Evolutionary conservation across 2,113 vertebrate genomes (phyloP).

Genomic region (Neopipo cinnamomea): DNA sequence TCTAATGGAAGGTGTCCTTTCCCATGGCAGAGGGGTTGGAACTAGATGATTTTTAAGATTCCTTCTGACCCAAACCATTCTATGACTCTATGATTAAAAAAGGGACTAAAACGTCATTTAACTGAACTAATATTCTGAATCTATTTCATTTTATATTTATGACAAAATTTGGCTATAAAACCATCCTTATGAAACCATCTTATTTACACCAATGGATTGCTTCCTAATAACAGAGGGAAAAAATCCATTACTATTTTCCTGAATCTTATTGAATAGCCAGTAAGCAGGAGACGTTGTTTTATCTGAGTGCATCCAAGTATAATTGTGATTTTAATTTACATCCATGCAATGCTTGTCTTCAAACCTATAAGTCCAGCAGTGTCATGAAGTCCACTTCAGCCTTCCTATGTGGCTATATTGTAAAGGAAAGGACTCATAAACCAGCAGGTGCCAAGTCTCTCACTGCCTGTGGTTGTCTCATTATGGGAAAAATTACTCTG

Average conservation of each 20-base stretch:
- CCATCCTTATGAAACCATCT: background rate
- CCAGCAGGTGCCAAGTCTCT: background rate
- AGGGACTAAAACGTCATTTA: background rate
- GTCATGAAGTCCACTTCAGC: background rate
- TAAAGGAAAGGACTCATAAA: background rate
- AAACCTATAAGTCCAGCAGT: background rate
- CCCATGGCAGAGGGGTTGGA: background rate
- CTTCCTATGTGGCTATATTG: background rate
- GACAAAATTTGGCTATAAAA: background rate
- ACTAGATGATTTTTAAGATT: background rate
- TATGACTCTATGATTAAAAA: background rate
- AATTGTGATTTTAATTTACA: background rate
- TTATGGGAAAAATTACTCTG: background rate
- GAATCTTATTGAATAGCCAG: background rate
- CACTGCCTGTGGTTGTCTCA: background rate
- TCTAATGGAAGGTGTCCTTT: background rate
- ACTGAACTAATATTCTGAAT: background rate
- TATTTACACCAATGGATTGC: background rate
- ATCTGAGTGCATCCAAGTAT: background rate
- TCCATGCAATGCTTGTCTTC: background rate
- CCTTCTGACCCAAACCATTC: background rate
- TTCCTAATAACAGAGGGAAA: background rate
- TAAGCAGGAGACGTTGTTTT: background rate
- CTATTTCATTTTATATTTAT: background rate
- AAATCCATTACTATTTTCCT: background rate